Evolutionary conservation across 2,888 invertebrate genomes (phyloP).

Genomic region (Thymelicus sylvestris): DNA sequence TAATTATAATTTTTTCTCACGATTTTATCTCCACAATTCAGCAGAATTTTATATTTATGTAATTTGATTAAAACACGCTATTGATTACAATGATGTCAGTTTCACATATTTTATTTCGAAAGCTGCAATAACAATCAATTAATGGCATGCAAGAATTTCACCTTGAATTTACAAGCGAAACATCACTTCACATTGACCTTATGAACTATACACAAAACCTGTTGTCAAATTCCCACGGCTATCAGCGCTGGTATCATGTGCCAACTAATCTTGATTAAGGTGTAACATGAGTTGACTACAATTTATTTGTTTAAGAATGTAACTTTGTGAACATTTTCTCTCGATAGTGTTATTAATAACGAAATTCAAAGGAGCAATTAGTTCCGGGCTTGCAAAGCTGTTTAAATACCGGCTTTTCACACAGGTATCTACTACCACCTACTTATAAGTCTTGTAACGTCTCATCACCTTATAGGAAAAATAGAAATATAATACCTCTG

Average conservation of each 20-base stretch:
- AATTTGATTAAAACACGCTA: constrained; percentile 12
- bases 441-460: no score
- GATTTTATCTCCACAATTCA: no score
- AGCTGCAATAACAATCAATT: constrained; percentile 31
- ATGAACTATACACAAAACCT: constrained; percentile 48
- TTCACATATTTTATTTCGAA: constrained; percentile 28
- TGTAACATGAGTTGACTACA: constrained; percentile 8
- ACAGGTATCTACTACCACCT: no score
- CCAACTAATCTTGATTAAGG: constrained; percentile 19
- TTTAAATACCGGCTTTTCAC: no score
- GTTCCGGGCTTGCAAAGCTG: no score
- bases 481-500: no score
- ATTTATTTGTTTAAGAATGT: no score
- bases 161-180: constrained; percentile 36
- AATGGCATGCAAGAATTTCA: constrained; percentile 29
- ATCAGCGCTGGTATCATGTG: constrained; percentile 24
- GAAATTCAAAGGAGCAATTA: no score
- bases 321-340: no score
- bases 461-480: no score
- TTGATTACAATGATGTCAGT: constrained; percentile 7
- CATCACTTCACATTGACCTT: constrained; percentile 56
- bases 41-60: not conserved
- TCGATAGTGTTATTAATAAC: no score
- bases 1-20: no score
- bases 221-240: constrained; percentile 46